Conservation (phyloP, 2,797 vertebrate species). For the Catostomus latipinnis region DNA sequence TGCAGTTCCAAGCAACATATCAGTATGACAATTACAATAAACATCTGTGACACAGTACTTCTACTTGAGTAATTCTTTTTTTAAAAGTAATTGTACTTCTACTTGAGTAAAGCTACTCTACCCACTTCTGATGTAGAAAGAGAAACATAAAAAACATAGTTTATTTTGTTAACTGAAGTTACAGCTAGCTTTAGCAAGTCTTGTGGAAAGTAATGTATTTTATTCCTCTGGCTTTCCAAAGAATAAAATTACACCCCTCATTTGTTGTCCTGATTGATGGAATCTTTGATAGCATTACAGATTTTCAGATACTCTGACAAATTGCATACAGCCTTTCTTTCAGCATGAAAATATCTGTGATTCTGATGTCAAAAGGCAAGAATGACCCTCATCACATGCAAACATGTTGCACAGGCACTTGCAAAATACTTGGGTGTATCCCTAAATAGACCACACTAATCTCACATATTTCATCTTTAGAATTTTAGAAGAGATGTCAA, state of each 20-base stretch:
- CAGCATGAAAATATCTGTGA: slow-evolving; percentile 27
- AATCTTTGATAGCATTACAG: slow-evolving; percentile 63
- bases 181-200: slow-evolving; percentile 7
- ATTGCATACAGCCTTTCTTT: slow-evolving; percentile 57
- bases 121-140: background rate
- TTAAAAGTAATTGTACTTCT: too few relatives aligned
- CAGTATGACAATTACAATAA: too few relatives aligned
- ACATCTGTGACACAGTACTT: too few relatives aligned
- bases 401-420: slow-evolving; percentile 5
- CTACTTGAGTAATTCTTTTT: too few relatives aligned
- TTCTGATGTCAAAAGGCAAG: slow-evolving; percentile 23
- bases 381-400: slow-evolving; percentile 3
- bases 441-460: too few relatives aligned
- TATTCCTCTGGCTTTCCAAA: slow-evolving; percentile 43
- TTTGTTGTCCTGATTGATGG: slow-evolving; percentile 64
- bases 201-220: background rate
- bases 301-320: too few relatives aligned
- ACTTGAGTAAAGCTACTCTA: too few relatives aligned
- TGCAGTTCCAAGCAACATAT: too few relatives aligned
- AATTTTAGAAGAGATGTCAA: too few relatives aligned
- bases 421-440: background rate
- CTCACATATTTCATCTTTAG: too few relatives aligned
- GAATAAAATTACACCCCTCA: slow-evolving; percentile 56
- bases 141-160: background rate
- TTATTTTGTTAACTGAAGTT: background rate